These are phyloP conservation scores for Mustela lutreola DNA, from an alignment of 2,113 vertebrate species.

Conservation along the genomic window DNA sequence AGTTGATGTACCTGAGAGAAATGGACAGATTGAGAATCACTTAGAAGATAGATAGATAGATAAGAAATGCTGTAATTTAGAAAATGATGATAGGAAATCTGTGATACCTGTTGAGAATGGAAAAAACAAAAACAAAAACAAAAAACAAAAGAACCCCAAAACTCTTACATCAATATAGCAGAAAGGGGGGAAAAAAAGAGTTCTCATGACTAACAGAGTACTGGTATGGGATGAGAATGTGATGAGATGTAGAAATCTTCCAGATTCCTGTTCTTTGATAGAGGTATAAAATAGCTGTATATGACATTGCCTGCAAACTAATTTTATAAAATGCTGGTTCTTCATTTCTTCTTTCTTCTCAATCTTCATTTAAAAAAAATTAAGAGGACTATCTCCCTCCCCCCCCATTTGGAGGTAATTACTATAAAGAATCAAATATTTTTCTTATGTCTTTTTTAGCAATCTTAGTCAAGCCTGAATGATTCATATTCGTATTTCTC, in stretches of 20 bases:
- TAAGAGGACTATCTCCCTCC: not conserved
- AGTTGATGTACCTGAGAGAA: not conserved
- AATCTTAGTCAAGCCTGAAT: not conserved
- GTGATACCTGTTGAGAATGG: not conserved
- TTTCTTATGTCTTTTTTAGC: not conserved
- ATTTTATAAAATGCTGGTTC: conserved; percentile 2
- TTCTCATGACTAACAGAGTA: not conserved
- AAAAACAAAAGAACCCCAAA: too few species aligned
- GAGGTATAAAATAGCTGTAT: not conserved
- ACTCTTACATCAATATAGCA: not conserved
- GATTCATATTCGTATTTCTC: not conserved
- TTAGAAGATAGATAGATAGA: not conserved
- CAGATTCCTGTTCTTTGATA: not conserved
- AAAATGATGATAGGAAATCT: not conserved
- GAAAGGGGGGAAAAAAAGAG: not conserved
- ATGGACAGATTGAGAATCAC: not conserved
- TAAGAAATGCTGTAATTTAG: not conserved
- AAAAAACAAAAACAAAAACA: not conserved
- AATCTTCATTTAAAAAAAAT: not conserved
- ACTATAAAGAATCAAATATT: not conserved
- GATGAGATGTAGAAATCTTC: not conserved
- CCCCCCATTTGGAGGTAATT: not conserved
- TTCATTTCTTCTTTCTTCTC: not conserved
- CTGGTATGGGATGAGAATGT: not conserved
- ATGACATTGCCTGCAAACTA: not conserved